A percentile compares a stretch with the other conserved stretches of the same genome.
These are phyloP conservation scores for Gambusia yucatana DNA, from an alignment of 2,797 vertebrate species.

Conservation along the genomic window DNA sequence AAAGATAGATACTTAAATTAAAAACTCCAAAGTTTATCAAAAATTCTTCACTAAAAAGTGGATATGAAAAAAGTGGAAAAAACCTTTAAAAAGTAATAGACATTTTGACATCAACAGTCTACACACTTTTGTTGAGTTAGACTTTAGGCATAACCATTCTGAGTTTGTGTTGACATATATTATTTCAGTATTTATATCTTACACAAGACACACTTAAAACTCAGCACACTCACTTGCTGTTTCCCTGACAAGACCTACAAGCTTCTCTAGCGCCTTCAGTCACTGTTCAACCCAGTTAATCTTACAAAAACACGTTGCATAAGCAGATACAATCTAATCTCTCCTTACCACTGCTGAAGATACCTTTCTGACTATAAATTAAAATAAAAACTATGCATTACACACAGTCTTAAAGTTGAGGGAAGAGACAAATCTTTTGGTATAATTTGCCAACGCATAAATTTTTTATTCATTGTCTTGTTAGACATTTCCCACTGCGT, in stretches of 20 bases:
- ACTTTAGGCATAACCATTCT: slow-evolving; percentile 60
- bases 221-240: slow-evolving; percentile 60
- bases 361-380: slow-evolving; percentile 50
- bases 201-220: slow-evolving; percentile 63
- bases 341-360: slow-evolving; percentile 39
- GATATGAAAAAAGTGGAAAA: slow-evolving; percentile 69
- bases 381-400: slow-evolving; percentile 43
- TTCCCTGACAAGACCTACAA: slow-evolving; percentile 52
- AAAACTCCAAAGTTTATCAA: slow-evolving; percentile 76
- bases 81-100: slow-evolving; percentile 66
- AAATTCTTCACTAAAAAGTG: slow-evolving; percentile 68
- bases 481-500: slow-evolving; percentile 24
- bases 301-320: slow-evolving; percentile 44
- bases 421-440: slow-evolving; percentile 47
- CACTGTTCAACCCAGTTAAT: slow-evolving; percentile 37
- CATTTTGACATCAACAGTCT: slow-evolving; percentile 71
- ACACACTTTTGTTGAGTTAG: slow-evolving; percentile 51
- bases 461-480: slow-evolving; percentile 13
- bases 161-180: slow-evolving; percentile 77
- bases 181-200: slow-evolving; percentile 80
- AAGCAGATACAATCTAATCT: slow-evolving; percentile 37
- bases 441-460: slow-evolving; percentile 23
- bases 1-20: slow-evolving; percentile 77
- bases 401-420: slow-evolving; percentile 22
- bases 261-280: slow-evolving; percentile 32